Percentiles rank a stretch among this genome's conserved stretches.
These are phyloP conservation scores for Fundulus diaphanus DNA, from an alignment of 2,797 vertebrate species.

Conservation along the genomic window DNA sequence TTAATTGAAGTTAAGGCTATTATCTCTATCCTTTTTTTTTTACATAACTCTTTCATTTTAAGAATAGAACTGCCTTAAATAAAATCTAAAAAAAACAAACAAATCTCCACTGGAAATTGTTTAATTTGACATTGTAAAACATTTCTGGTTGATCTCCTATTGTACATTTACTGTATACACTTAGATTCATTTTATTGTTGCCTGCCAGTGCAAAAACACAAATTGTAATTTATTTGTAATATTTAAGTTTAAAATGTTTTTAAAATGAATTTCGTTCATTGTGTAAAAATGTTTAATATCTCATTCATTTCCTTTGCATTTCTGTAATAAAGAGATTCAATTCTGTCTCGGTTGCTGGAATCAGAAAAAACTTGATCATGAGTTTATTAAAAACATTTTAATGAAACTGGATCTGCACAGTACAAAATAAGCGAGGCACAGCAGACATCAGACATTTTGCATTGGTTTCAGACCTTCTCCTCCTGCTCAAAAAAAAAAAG, in stretches of 20 bases:
- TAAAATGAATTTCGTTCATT: slow-evolving; percentile 71
- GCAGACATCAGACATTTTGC: slow-evolving; percentile 28
- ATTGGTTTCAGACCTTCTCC: slow-evolving; percentile 40
- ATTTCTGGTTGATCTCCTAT: slow-evolving; percentile 5
- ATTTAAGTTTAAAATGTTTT: slow-evolving; percentile 64
- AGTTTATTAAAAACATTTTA: slow-evolving; percentile 72
- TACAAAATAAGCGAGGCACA: slow-evolving; percentile 47
- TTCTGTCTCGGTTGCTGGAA: slow-evolving; percentile 1
- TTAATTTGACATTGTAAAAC: background rate
- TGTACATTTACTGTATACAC: slow-evolving; percentile 81
- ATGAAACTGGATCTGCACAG: slow-evolving; percentile 62
- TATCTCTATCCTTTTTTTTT: too few relatives aligned
- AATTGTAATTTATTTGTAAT: slow-evolving; percentile 84
- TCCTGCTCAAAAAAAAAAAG: slow-evolving; percentile 22
- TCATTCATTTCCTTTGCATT: slow-evolving; percentile 70
- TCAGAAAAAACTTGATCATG: background rate
- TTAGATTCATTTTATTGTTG: slow-evolving; percentile 75
- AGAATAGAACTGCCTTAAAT: background rate
- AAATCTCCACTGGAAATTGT: background rate
- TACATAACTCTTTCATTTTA: background rate
- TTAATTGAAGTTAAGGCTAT: background rate
- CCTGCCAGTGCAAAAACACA: slow-evolving; percentile 86
- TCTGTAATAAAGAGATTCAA: slow-evolving; percentile 76
- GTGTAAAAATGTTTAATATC: slow-evolving; percentile 59
- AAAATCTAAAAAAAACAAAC: background rate